Evolutionary conservation across 2,797 vertebrate species (phyloP), one percentile per base, ranked within the genome.

Genomic region (Sphenodon punctatus): DNA sequence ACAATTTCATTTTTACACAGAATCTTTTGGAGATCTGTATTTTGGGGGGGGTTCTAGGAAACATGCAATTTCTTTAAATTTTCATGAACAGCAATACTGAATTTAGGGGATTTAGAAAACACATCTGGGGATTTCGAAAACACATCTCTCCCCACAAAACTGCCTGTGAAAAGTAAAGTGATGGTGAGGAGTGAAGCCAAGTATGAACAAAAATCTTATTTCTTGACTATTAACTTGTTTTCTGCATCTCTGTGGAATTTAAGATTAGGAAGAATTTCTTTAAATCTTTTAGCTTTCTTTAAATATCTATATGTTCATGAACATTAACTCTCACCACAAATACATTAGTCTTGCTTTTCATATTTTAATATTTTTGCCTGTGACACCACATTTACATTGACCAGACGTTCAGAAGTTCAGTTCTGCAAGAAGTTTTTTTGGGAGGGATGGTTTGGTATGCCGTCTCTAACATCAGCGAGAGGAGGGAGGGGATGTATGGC

Each of bases 191-290:
- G 55, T 82, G 59, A 27, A 72, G 67, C 49, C 60, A 69, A 78
- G 65, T 67, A 76, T 63, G 78, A 76, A 75, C 48, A 64, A 79
- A 68, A 43, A 5, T 1, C 48, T 36, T 49, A 48, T 30, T 43
- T 23, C 39, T 34, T 68, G 72, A 55, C 82, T 80, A 75, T 46
- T 55, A 30, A 68, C 55, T 88, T 85, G 64, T 78, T 75, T 88
- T 80, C 46, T 41, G 39, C 20, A 76, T 36, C 19, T 51, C 55
- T 1, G 7, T 75, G 36, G 45, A 71, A 53, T 77, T 86, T 80
- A 10, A n/a, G n/a, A n/a, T n/a, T n/a, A n/a, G n/a, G n/a, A n/a
- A n/a, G n/a, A n/a, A n/a, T n/a, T n/a, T n/a, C n/a, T n/a, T n/a
- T n/a, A n/a, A n/a, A n/a, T n/a, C 53, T 66, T 4, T 55, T 55